Conservation (phyloP, 2,113 vertebrate species). For the Rhagologus leucostigma region DNA sequence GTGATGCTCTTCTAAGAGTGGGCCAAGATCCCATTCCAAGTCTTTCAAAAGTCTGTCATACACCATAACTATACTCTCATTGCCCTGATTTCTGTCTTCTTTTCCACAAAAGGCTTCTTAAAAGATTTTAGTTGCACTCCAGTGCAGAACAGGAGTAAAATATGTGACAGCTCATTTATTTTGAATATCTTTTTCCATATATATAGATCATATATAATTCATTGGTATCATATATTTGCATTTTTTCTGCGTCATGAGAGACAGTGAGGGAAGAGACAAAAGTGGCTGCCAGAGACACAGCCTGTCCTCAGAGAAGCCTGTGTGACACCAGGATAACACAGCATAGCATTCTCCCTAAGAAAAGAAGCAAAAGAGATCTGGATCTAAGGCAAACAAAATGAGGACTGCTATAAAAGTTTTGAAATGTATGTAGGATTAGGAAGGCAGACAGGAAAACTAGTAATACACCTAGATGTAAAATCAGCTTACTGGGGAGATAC, state of each 20-base stretch:
- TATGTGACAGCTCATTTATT: not conserved
- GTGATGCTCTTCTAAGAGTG: accelerated
- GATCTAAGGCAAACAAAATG: not conserved
- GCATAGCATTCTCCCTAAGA: not conserved
- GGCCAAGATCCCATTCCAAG: not conserved
- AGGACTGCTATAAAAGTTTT: not conserved
- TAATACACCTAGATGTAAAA: not conserved
- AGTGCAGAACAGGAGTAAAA: not conserved
- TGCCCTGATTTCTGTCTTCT: not conserved
- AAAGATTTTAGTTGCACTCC: not conserved
- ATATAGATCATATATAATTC: not conserved
- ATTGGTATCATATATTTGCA: not conserved
- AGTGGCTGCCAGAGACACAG: not conserved
- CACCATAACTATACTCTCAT: not conserved
- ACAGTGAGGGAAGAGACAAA: not conserved
- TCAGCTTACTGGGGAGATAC: not conserved
- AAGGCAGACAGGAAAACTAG: not conserved
- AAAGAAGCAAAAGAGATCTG: not conserved
- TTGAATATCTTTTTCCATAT: not conserved
- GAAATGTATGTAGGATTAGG: not conserved
- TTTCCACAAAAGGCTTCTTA: not conserved
- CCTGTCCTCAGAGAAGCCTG: not conserved
- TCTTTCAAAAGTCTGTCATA: not conserved
- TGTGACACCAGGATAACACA: not conserved
- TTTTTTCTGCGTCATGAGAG: not conserved